A percentile compares a stretch with the other conserved stretches of the same genome.
These are phyloP conservation scores for Lanistes nyassanus DNA, from an alignment of 1,140 invertebrate species.

Conservation along the genomic window DNA sequence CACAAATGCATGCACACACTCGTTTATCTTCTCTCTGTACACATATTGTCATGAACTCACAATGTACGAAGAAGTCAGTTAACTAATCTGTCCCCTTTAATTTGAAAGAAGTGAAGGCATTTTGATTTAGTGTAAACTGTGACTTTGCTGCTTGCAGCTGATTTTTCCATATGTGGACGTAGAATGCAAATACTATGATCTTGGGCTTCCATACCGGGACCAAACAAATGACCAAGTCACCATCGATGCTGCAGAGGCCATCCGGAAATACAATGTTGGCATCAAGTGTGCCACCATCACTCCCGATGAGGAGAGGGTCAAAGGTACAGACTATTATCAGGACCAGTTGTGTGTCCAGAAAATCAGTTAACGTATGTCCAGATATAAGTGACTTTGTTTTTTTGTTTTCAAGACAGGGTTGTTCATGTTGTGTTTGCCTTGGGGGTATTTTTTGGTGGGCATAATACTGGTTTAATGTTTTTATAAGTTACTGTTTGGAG, in stretches of 20 bases:
- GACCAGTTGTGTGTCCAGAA: too few relatives aligned
- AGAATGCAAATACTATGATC: conserved; percentile 93
- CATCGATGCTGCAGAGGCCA: conserved; percentile 95
- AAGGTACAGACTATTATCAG: conserved; percentile 75
- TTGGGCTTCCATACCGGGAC: conserved; percentile 96
- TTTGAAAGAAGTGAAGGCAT: not conserved
- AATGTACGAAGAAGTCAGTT: not conserved
- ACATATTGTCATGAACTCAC: not conserved
- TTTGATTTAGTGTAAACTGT: not conserved
- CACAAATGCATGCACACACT: not conserved
- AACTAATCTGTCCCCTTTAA: not conserved
- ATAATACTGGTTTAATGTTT: too few relatives aligned
- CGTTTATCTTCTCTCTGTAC: not conserved
- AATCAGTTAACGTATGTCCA: too few relatives aligned
- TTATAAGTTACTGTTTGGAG: too few relatives aligned
- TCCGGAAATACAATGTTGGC: conserved; percentile 97
- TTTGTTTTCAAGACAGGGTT: too few relatives aligned
- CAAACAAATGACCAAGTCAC: conserved; percentile 95
- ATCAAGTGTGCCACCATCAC: conserved; percentile 99
- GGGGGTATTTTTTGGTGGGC: too few relatives aligned
- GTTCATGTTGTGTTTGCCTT: too few relatives aligned
- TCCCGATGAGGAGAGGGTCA: conserved; percentile 91
- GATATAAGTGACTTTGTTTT: too few relatives aligned
- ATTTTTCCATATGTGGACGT: conserved; percentile 97
- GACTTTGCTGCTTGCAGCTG: conserved; percentile 68